Evolutionary conservation across 2,797 vertebrate genomes (phyloP), one percentile per base, ranked within the genome.

Genomic region (Antennarius maculatus): DNA sequence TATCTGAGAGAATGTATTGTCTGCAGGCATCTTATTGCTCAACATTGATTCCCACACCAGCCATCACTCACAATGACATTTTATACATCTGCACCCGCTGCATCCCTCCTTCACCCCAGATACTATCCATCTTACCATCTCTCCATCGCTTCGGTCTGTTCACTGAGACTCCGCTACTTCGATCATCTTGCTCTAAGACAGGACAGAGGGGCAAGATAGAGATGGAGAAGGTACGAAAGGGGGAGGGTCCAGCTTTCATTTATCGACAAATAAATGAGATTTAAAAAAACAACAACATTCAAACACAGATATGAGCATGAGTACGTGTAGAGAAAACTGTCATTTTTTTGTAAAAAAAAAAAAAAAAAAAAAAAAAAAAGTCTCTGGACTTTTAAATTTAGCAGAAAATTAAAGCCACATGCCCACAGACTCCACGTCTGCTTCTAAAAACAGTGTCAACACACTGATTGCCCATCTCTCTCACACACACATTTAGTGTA

Each of bases 91-190:
- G 76, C 69, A 54, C 75, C 56, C 74, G 51, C 68, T 62, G 74
- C 54, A 54, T 67, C 57, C 17, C 71, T 64, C 64, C 51, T 61
- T 60, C 83, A 80, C 69, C 82, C 79, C 66, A 50, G 39, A 76
- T 71, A 73, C 76, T 84, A 76, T 81, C 74, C 80, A 69, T 83
- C 91, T 94, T 92, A 94, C 94, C 94, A 94, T 93, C 92, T 91
- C 93, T 93, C 93, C 94, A 94, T 94, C 89, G 91, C 93, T 94
- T 92, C 89, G 72, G 82, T 88, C 81, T 91, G 82, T 93, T 94
- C 92, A 94, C 92, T 91, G 87, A 83, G 86, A 86, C 81, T 76
- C 88, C 70, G 72, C 85, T 90, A 74, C 90, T 91, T 88, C 85
- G 75, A 89, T 93, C 93, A 94, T 93, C 88, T 89, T 90, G 84